A percentile compares a stretch with the other conserved stretches of the same genome.
These are phyloP conservation scores for Percopsis omiscomaycus DNA, from an alignment of 2,797 vertebrate species.

Conservation along the genomic window DNA sequence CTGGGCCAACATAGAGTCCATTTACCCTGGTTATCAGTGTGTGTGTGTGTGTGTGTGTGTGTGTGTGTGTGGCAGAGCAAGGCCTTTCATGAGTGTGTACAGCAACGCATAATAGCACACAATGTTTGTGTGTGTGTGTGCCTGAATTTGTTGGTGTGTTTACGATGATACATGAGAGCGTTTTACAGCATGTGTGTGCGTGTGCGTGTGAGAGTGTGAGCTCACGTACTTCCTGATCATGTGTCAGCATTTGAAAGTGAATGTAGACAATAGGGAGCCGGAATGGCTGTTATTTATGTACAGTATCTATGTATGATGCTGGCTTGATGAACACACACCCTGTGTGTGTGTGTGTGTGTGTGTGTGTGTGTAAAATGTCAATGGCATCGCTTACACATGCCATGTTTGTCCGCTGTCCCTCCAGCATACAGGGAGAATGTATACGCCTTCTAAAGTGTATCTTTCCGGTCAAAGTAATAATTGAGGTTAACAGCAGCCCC, in stretches of 20 bases:
- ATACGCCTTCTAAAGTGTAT: no score
- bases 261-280: slow-evolving; percentile 29
- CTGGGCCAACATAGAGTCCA: slow-evolving; percentile 3
- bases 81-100: neutral
- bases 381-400: slow-evolving; percentile 3
- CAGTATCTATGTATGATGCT: slow-evolving; percentile 15
- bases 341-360: slow-evolving; percentile 23
- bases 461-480: no score
- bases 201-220: slow-evolving; percentile 1
- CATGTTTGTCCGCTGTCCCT: no score
- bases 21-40: slow-evolving; percentile 11
- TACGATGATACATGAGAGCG: slow-evolving; percentile 59
- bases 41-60: neutral
- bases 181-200: slow-evolving; percentile 49
- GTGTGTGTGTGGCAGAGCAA: neutral
- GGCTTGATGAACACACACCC: slow-evolving; percentile 28
- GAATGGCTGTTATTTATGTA: slow-evolving; percentile 64
- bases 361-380: slow-evolving; percentile 14
- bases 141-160: slow-evolving; percentile 56
- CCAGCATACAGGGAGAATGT: no score
- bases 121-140: slow-evolving; percentile 36
- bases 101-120: slow-evolving; percentile 33
- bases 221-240: slow-evolving; percentile 7
- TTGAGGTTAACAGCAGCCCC: no score
- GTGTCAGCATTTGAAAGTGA: slow-evolving; percentile 32